A percentile compares a stretch with the other conserved stretches of the same genome.
These are phyloP conservation scores for Eupeodes luniger DNA, from an alignment of 2,888 invertebrate genomes.

Conservation along the genomic window DNA sequence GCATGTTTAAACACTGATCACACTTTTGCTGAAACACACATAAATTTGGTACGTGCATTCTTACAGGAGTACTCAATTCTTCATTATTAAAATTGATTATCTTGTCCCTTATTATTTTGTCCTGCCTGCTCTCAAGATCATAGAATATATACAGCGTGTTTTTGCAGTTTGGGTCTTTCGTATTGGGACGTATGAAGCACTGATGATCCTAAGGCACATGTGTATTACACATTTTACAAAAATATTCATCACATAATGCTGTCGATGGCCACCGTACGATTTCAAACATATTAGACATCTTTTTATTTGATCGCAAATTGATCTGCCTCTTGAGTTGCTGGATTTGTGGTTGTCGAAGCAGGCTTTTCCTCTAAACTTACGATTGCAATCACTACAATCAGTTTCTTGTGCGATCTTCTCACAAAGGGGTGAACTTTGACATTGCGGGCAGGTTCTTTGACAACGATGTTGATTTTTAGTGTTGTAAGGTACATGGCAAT, in stretches of 20 bases:
- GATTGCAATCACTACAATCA: background rate
- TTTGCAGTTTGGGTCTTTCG: background rate
- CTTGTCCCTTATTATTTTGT: background rate
- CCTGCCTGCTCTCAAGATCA: background rate
- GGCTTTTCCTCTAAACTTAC: background rate
- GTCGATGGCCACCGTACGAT: background rate
- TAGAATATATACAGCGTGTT: background rate
- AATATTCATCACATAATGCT: slow-evolving; percentile 6
- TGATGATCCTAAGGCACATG: background rate
- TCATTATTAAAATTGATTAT: background rate
- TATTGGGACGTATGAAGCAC: background rate
- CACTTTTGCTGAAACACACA: background rate
- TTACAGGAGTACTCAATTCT: background rate
- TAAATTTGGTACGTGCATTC: background rate
- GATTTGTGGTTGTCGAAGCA: background rate
- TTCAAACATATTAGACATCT: background rate
- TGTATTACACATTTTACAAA: background rate
- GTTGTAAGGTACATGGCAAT: no score
- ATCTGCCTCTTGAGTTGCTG: background rate
- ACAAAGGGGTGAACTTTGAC: background rate
- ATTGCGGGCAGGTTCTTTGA: no score
- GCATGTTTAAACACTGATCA: background rate
- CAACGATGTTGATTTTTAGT: no score
- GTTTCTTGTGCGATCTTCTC: background rate
- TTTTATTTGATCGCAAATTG: background rate